Conservation (phyloP, 1,140 invertebrate species). For the Harlomillsia oculata region DNA sequence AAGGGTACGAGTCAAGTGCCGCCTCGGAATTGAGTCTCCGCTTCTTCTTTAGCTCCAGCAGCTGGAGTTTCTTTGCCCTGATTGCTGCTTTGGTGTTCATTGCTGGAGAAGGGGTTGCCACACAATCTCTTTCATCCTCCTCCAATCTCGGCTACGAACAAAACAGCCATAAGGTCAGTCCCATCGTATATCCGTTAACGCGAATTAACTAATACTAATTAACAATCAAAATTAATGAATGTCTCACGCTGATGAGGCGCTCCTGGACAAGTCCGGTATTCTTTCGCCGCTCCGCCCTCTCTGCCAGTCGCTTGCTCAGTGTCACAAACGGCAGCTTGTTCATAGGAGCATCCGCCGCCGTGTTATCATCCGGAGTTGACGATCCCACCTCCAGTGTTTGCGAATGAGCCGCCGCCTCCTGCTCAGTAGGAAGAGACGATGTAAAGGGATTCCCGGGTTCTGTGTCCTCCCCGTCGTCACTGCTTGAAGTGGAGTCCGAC, state of each 20-base stretch:
- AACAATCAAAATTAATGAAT: too few relatives aligned
- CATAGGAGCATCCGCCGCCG: too few relatives aligned
- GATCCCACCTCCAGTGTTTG: too few relatives aligned
- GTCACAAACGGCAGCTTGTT: too few relatives aligned
- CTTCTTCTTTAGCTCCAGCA: conserved; percentile 18
- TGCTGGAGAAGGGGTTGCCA: too few relatives aligned
- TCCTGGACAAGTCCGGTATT: conserved; percentile 54
- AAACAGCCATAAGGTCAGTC: background rate
- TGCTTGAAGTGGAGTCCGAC: conserved; percentile 42
- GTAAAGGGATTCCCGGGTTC: conserved; percentile 21
- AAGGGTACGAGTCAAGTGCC: too few relatives aligned
- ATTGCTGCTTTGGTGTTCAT: conserved; percentile 14
- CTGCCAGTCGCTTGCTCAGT: conserved; percentile 41
- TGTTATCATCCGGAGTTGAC: too few relatives aligned
- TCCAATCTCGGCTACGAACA: conserved; percentile 17
- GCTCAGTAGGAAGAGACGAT: too few relatives aligned
- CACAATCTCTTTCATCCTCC: too few relatives aligned
- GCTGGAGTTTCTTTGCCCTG: conserved; percentile 17
- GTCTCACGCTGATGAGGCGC: conserved; percentile 58
- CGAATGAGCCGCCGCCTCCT: too few relatives aligned
- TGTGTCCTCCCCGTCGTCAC: conserved; percentile 36
- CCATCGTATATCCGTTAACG: too few relatives aligned
- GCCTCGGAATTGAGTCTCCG: background rate
- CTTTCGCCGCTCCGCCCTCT: conserved; percentile 37
- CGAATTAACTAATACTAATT: background rate